phyloP scores from a whole-genome alignment of 2,888 invertebrate genomes.

The Bombyx huttoni region DNA sequence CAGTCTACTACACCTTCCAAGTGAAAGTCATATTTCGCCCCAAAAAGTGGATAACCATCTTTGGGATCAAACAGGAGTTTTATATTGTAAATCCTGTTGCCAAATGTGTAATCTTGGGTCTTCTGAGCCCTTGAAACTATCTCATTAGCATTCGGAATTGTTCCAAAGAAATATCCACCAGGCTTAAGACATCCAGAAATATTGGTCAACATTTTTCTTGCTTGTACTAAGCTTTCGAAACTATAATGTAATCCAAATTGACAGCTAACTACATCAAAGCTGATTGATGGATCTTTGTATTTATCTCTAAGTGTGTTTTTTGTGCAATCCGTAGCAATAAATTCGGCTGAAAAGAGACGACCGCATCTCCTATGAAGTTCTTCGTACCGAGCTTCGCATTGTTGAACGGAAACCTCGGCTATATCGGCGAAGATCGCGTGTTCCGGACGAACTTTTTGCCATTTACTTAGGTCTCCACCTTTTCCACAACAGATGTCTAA shows the following conservation, averaged over 20 bases:
- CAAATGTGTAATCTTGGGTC: conserved; percentile 74
- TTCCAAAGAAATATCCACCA: conserved; percentile 97
- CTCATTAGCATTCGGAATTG: conserved; percentile 94
- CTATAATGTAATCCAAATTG: conserved; percentile 99
- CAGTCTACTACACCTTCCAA: conserved; percentile 98
- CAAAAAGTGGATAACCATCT: conserved; percentile 86
- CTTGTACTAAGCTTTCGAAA: conserved; percentile 91
- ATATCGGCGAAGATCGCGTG: conserved; percentile 94
- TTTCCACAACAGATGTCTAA: conserved; percentile 98
- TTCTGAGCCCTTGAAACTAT: conserved; percentile 83
- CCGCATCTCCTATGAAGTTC: conserved; percentile 71
- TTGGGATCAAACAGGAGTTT: conserved; percentile 77
- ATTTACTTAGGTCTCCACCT: conserved; percentile 98
- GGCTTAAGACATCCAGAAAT: conserved; percentile 89
- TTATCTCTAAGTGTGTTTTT: conserved; percentile 83
- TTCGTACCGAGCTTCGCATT: conserved; percentile 88
- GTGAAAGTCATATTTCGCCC: conserved; percentile 95
- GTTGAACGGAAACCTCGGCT: conserved; percentile 91
- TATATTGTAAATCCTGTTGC: conserved; percentile 85
- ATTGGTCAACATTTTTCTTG: conserved; percentile 93
- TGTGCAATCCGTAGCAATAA: conserved; percentile 94
- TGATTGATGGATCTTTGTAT: conserved; percentile 82
- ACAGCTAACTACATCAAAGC: conserved; percentile 93
- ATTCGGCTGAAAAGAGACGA: conserved; percentile 86
- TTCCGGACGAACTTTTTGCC: conserved; percentile 86